These are phyloP conservation scores for Bolborhynchus lineola DNA, from an alignment of 2,113 vertebrate genomes.

Conservation along the genomic window DNA sequence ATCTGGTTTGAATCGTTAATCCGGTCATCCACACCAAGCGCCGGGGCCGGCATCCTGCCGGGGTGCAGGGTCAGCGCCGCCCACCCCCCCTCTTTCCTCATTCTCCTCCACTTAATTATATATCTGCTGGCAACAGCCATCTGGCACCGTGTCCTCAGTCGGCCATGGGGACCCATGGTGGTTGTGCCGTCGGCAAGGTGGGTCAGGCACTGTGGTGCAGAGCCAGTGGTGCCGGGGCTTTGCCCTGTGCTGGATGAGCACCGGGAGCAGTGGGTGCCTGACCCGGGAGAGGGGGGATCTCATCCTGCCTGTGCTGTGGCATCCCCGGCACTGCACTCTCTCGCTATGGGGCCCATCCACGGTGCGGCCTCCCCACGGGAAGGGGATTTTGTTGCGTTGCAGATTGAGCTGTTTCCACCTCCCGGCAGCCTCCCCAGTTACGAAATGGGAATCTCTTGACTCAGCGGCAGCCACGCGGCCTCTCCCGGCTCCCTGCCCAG, in stretches of 20 bases:
- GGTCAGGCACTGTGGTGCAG: not conserved
- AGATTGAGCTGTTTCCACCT: constrained; percentile 27
- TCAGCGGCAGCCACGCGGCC: not conserved
- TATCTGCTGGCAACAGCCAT: constrained; percentile 24
- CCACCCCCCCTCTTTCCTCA: not conserved
- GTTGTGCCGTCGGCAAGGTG: not conserved
- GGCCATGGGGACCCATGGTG: not conserved
- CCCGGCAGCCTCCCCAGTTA: constrained; percentile 2
- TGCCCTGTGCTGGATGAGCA: not conserved
- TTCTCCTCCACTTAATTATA: constrained; percentile 25
- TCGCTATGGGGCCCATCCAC: fast-evolving
- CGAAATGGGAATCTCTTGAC: not conserved
- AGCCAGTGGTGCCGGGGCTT: fast-evolving
- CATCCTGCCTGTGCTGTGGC: fast-evolving
- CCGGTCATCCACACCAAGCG: constrained; percentile 40
- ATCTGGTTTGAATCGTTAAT: constrained; percentile 51
- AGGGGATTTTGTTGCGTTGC: constrained; percentile 28
- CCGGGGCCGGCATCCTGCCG: constrained; percentile 15
- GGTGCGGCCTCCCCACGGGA: not conserved
- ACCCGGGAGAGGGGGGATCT: not conserved
- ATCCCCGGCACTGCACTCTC: not conserved
- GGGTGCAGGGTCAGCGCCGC: not conserved
- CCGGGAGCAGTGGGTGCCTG: not conserved
- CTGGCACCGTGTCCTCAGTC: constrained; percentile 20
- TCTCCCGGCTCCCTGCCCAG: not conserved